phyloP scores from a whole-genome alignment of 2,113 vertebrate species.

The Antigone vipio region DNA sequence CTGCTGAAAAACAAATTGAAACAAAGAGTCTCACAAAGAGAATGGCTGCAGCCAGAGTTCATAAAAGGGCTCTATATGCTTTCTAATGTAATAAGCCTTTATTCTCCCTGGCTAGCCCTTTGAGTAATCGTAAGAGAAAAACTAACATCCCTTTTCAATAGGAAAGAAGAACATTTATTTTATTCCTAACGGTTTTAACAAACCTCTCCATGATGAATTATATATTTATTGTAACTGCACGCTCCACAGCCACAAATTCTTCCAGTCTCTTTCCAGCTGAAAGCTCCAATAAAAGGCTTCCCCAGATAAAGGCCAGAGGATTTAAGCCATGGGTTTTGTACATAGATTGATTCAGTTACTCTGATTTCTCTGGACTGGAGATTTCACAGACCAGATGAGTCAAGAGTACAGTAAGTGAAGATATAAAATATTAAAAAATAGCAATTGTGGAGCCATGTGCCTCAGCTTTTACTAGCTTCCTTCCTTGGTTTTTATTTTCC shows the following conservation, averaged over 20 bases:
- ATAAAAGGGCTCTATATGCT: slow-evolving; percentile 67
- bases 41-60: slow-evolving; percentile 57
- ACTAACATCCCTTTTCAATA: slow-evolving; percentile 41
- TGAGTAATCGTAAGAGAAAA: slow-evolving; percentile 14
- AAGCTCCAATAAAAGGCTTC: slow-evolving; percentile 48
- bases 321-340: slow-evolving; percentile 18
- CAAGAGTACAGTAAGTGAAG: background rate
- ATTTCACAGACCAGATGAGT: background rate
- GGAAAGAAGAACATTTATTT: slow-evolving; percentile 54
- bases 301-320: slow-evolving; percentile 37
- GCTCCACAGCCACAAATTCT: slow-evolving; percentile 34
- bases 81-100: slow-evolving; percentile 49
- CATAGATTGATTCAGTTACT: slow-evolving; percentile 31
- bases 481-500: background rate
- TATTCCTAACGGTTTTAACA: slow-evolving; percentile 42
- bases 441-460: background rate
- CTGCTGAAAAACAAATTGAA: slow-evolving; percentile 64
- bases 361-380: slow-evolving; percentile 10
- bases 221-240: slow-evolving; percentile 42
- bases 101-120: slow-evolving; percentile 44
- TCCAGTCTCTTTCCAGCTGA: slow-evolving; percentile 39
- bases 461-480: background rate
- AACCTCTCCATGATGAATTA: slow-evolving; percentile 52
- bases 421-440: background rate
- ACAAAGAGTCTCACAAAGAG: slow-evolving; percentile 55